Conservation (phyloP, 1,140 invertebrate genomes). For the Aphidius gifuensis region DNA sequence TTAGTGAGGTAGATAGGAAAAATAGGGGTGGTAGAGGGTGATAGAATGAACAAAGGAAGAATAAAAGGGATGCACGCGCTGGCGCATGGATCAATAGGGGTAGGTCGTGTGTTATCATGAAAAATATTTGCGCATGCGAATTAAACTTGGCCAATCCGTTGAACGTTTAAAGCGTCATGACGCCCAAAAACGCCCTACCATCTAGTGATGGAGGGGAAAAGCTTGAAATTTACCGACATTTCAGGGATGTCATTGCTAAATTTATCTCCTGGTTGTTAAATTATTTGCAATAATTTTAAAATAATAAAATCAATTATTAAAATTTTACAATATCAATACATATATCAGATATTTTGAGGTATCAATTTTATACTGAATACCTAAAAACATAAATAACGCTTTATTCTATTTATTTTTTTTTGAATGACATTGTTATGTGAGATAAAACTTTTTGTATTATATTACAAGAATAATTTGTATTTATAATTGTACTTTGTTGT, state of each 20-base stretch:
- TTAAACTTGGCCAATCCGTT: conserved; percentile 23
- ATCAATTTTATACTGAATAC: not conserved
- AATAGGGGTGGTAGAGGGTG: too few relatives aligned
- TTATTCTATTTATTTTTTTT: not conserved
- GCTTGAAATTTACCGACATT: not conserved
- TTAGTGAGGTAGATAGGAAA: not conserved
- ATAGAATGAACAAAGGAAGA: conserved; percentile 18
- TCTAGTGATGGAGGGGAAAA: conserved; percentile 8
- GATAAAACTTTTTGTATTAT: too few relatives aligned
- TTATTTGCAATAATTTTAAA: not conserved
- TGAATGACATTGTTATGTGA: too few relatives aligned
- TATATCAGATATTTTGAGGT: too few relatives aligned
- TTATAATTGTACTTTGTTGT: too few relatives aligned
- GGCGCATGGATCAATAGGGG: conserved; percentile 37
- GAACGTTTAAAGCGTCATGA: conserved; percentile 28
- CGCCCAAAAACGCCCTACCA: conserved; percentile 27
- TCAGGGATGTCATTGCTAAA: conserved; percentile 38
- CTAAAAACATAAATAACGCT: not conserved
- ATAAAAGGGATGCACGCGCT: conserved; percentile 16
- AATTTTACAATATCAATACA: too few relatives aligned
- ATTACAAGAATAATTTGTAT: too few relatives aligned
- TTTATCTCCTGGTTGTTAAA: conserved; percentile 11
- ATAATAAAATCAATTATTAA: too few relatives aligned
- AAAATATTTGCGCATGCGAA: conserved; percentile 31
- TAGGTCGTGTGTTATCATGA: conserved; percentile 25